phyloP scores from a whole-genome alignment of 2,888 invertebrate species.

The Callimorpha dominula region DNA sequence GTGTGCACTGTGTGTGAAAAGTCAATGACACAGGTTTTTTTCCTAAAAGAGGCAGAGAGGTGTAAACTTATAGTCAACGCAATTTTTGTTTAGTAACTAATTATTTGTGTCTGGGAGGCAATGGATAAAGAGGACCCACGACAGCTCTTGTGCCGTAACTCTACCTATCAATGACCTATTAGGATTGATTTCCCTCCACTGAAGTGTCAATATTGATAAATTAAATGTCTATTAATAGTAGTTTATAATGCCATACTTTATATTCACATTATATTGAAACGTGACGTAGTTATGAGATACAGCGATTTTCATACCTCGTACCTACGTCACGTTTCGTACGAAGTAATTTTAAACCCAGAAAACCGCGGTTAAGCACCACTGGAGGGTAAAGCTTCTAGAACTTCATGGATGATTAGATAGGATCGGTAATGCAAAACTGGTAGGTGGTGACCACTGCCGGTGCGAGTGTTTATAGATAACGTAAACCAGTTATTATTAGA shows the following conservation, averaged over 20 bases:
- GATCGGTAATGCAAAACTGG: neutral
- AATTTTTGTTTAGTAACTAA: neutral
- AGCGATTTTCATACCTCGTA: neutral
- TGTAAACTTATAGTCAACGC: neutral
- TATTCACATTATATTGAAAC: neutral
- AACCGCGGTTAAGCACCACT: neutral
- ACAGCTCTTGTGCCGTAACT: no score
- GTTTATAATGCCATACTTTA: no score
- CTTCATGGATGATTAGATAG: neutral
- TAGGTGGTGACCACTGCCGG: neutral
- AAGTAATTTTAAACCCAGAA: neutral
- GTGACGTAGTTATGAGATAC: neutral
- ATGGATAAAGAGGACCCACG: neutral
- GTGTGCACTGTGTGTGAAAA: neutral
- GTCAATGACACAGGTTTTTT: neutral
- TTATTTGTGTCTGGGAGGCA: neutral
- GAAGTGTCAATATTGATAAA: no score
- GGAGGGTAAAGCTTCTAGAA: neutral
- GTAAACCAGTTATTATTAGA: constrained; percentile 1
- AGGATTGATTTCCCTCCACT: no score
- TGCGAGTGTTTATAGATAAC: neutral
- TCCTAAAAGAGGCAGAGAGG: neutral
- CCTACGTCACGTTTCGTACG: constrained; percentile 2
- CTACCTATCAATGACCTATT: no score
- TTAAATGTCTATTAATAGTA: no score